Percentiles rank a stretch among this genome's conserved stretches.
phyloP scores from a whole-genome alignment of 1,140 invertebrate species.

The Battus philenor region DNA sequence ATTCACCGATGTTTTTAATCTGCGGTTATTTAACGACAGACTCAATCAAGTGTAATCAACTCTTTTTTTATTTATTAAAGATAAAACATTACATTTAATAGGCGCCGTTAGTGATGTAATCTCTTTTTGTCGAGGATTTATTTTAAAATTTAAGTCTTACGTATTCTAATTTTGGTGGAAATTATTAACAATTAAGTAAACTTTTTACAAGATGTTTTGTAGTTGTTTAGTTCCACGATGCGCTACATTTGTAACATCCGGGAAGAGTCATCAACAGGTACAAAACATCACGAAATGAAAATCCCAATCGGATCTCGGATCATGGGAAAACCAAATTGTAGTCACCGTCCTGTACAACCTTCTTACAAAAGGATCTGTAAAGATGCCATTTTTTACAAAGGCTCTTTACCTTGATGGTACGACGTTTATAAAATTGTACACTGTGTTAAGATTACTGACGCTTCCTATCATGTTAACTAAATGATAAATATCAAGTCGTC shows the following conservation, averaged over 20 bases:
- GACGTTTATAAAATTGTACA: constrained; percentile 42
- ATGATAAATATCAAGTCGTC: constrained; percentile 52
- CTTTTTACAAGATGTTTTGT: too few species aligned
- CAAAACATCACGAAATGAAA: too few species aligned
- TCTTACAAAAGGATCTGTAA: constrained; percentile 17
- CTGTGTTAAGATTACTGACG: constrained; percentile 15
- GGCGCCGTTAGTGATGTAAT: not conserved
- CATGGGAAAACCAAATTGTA: too few species aligned
- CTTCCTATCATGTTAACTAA: constrained; percentile 63
- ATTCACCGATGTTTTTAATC: constrained; percentile 46
- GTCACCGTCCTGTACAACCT: not conserved
- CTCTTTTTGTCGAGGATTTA: not conserved
- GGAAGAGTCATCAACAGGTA: too few species aligned
- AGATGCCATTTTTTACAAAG: constrained; percentile 33
- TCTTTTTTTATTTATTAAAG: constrained; percentile 2
- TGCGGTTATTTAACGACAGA: constrained; percentile 48
- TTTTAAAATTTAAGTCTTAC: not conserved
- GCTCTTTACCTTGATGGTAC: constrained; percentile 46
- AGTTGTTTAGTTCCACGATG: too few species aligned
- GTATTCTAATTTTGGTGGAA: not conserved
- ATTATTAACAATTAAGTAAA: not conserved
- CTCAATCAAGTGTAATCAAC: constrained; percentile 3
- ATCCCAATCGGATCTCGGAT: too few species aligned
- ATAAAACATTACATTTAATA: not conserved
- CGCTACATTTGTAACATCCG: too few species aligned